A percentile compares a stretch with the other conserved stretches of the same genome.
phyloP scores from a whole-genome alignment of 2,113 vertebrate genomes.

The Corythornis madagascariensis region DNA sequence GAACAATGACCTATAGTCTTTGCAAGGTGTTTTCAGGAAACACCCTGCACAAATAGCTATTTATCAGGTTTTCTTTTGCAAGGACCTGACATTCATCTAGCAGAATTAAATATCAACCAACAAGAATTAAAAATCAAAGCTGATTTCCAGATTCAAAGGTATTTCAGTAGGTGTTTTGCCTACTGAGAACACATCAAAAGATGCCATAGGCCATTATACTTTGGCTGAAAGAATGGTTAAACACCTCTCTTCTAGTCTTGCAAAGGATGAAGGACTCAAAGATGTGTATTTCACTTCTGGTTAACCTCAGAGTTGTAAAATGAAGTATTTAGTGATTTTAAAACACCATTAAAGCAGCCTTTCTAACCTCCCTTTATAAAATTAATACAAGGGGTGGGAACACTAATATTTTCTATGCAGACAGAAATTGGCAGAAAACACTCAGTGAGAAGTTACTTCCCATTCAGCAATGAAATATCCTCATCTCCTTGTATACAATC shows the following conservation, averaged over 20 bases:
- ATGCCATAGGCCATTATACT: background rate
- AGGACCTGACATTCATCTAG: background rate
- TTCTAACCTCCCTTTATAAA: background rate
- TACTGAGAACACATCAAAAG: background rate
- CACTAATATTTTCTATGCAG: background rate
- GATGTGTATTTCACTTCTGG: background rate
- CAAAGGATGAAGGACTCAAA: background rate
- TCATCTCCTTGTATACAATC: background rate
- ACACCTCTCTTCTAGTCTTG: background rate
- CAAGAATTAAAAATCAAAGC: background rate
- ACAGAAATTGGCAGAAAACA: background rate
- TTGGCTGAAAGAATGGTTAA: background rate
- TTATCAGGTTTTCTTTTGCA: background rate
- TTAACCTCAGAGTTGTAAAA: background rate
- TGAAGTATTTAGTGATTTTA: background rate
- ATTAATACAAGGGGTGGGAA: background rate
- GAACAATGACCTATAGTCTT: background rate
- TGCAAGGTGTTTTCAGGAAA: background rate
- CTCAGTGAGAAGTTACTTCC: background rate
- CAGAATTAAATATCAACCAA: background rate
- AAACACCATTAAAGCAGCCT: background rate
- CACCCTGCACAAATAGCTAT: background rate
- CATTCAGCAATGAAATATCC: background rate
- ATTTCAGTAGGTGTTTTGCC: background rate
- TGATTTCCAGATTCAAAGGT: background rate